Conservation (phyloP, 2,113 vertebrate genomes). For the Clarias magur region DNA sequence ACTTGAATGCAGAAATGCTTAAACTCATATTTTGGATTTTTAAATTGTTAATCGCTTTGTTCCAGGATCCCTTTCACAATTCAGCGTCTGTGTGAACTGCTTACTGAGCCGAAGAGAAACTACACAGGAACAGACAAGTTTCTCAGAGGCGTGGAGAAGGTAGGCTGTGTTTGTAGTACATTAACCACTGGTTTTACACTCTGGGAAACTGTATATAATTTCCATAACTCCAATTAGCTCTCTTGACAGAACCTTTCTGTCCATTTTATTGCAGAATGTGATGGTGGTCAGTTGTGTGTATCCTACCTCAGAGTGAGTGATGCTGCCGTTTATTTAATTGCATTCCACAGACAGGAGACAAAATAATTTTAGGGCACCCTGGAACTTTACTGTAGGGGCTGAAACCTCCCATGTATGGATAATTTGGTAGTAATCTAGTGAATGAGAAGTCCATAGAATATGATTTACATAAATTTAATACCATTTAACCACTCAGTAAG, state of each 20-base stretch:
- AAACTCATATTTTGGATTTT: not conserved
- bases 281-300: conserved; percentile 98
- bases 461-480: not conserved
- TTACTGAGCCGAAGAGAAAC: conserved; percentile 93
- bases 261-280: conserved; percentile 81
- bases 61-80: conserved; percentile 95
- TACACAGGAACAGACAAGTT: conserved; percentile 96
- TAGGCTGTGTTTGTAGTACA: conserved; percentile 55
- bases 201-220: not conserved
- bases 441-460: not conserved
- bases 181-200: not conserved
- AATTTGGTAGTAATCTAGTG: not conserved
- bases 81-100: conserved; percentile 94
- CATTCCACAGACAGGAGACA: not conserved
- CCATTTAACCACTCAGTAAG: not conserved
- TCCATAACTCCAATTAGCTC: not conserved
- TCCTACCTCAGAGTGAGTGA: conserved; percentile 92
- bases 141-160: conserved; percentile 96
- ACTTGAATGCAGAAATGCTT: not conserved
- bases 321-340: not conserved
- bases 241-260: conserved; percentile 1
- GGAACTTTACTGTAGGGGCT: not conserved
- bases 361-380: not conserved
- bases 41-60: conserved; percentile 34
- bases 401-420: not conserved